Conservation (phyloP, 37 sponge, comb jelly and placozoan species). For the Halisarca cf. caerulea region DNA sequence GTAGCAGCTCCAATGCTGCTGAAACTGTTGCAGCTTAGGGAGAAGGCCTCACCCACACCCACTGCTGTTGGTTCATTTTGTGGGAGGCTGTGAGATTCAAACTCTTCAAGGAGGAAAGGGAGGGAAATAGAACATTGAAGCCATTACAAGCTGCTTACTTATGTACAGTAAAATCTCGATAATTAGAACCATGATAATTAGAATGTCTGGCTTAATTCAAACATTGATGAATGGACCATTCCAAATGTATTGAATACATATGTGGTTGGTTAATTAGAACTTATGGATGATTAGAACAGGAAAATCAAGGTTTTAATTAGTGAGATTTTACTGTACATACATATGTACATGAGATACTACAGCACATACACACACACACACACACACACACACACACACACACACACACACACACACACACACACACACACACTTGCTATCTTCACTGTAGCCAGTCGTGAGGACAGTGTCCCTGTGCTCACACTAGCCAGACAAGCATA, state of each 20-base stretch:
- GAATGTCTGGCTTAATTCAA: too few relatives aligned
- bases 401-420: constrained; percentile 30
- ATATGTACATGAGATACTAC: too few relatives aligned
- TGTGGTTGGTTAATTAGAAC: too few relatives aligned
- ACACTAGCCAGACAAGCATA: not conserved
- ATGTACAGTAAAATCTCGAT: too few relatives aligned
- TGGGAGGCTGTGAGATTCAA: not conserved
- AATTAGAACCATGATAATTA: too few relatives aligned
- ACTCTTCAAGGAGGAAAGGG: constrained; percentile 2
- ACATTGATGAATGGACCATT: too few relatives aligned
- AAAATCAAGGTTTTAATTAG: too few relatives aligned
- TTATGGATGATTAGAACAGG: too few relatives aligned
- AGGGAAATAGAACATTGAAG: too few relatives aligned
- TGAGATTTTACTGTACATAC: too few relatives aligned
- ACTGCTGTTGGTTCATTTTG: not conserved
- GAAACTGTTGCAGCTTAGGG: not conserved
- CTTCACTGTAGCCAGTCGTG: not conserved
- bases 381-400: constrained; percentile 22
- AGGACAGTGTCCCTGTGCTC: not conserved
- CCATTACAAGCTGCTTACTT: too few relatives aligned
- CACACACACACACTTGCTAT: constrained; percentile 4
- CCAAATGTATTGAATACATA: too few relatives aligned
- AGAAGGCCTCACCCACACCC: not conserved
- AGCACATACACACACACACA: constrained; percentile 25
- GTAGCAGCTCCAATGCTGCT: not conserved